Evolutionary conservation across 2,888 invertebrate genomes (phyloP), one percentile per base, ranked within the genome.

Genomic region (Eupithecia subfuscata): DNA sequence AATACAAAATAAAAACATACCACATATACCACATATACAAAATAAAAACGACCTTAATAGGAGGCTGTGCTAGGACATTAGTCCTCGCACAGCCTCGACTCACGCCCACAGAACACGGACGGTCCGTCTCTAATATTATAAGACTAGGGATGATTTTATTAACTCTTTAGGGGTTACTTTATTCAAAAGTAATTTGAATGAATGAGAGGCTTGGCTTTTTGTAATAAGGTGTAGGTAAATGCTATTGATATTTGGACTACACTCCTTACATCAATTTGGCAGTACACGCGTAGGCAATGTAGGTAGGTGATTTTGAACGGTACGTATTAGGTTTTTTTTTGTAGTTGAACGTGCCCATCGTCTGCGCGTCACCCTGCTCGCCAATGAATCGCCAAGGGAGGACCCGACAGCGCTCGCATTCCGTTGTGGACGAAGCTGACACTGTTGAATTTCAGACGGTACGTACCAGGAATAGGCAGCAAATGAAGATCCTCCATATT

Each of bases 301-400:
- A 60, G 25, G n/a, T n/a, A 30, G 30, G 63, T 63, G 16, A 63
- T 52, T 48, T 65, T 70, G 34, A 14, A 74, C n/a, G 43, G 67
- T 67, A 34, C 60, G 45, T 68, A 14, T 25, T 22, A 68, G 69
- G 45, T 48, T 63, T 34, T 68, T 71, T 30, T 16, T 75, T 75
- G n/a, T 75, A 75, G 75, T 34, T 75, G 52, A 63, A 37, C 64
- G 64, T 18, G 25, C 64, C 71, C 30, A 69, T 69, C 30, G 37
- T 56, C 56, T 14, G 69, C 16, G 0, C 48, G 7, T 43, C 69
- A 48, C 22, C 64, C 30, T 69, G 67, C 9, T 64, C 71, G 14
- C 68, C 71, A n/a, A 48, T 18, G 37, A n/a, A n/a, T n/a, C 68
- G 63, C n/a, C 68, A 48, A n/a, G 63, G 25, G 25, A 60, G 71